These are phyloP conservation scores for Phyllostomus hastatus DNA, from an alignment of 2,113 vertebrate genomes.

Conservation along the genomic window DNA sequence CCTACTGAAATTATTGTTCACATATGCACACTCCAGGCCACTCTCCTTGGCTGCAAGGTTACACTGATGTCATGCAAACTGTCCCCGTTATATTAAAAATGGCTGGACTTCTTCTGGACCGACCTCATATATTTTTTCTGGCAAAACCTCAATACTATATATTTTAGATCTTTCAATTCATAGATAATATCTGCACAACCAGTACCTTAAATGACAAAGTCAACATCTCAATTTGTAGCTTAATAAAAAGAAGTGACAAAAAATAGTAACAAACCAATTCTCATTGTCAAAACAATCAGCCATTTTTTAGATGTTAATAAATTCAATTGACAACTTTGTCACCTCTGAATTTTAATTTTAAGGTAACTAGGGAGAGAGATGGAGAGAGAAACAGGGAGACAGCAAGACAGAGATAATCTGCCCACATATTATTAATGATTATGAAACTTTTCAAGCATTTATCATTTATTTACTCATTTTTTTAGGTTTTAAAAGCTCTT, in stretches of 20 bases:
- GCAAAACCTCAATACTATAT: background rate
- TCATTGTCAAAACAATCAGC: background rate
- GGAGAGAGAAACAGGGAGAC: background rate
- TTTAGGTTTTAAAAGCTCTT: constrained; percentile 58
- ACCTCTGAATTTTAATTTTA: constrained; percentile 33
- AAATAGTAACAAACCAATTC: background rate
- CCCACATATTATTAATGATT: constrained; percentile 15
- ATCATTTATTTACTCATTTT: constrained; percentile 36
- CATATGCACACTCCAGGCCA: too few species aligned
- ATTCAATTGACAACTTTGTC: background rate
- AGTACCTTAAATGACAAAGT: background rate
- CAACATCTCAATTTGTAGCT: background rate
- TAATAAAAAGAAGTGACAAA: background rate
- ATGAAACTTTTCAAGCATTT: constrained; percentile 54
- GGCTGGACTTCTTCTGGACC: too few species aligned
- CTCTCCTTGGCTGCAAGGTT: too few species aligned
- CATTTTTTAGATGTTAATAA: background rate
- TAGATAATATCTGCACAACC: background rate
- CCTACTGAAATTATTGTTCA: too few species aligned
- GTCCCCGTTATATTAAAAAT: too few species aligned
- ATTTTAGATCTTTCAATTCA: background rate
- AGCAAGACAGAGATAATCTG: background rate
- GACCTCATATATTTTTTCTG: background rate
- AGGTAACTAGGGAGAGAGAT: background rate
- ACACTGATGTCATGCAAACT: too few species aligned